Percentiles rank a stretch among this genome's conserved stretches.
phyloP scores from a whole-genome alignment of 2,888 invertebrate species.

The Drosophila ezoana region DNA sequence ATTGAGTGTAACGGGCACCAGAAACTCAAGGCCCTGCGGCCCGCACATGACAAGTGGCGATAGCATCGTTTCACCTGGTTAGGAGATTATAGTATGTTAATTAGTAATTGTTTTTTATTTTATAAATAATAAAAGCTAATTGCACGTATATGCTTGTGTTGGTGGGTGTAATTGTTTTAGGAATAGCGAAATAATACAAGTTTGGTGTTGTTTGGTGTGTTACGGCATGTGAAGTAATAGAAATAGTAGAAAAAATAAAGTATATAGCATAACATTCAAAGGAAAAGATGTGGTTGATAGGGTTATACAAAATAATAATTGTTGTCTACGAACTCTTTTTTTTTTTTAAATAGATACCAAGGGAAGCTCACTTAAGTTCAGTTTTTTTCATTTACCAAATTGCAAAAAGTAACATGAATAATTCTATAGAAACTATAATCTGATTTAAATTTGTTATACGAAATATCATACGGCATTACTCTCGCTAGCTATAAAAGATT shows the following conservation, averaged over 20 bases:
- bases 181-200: constrained; percentile 8
- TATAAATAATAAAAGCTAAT: not conserved
- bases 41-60: constrained; percentile 98
- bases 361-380: no score
- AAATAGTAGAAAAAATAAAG: not conserved
- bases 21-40: constrained; percentile 95
- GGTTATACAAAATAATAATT: not conserved
- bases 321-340: not conserved
- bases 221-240: constrained; percentile 13
- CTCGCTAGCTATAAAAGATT: no score
- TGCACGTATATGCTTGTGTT: constrained; percentile 35
- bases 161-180: constrained; percentile 29
- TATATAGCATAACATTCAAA: constrained; percentile 6
- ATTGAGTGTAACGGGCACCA: constrained; percentile 94
- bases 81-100: constrained; percentile 5
- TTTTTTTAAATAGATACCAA: no score
- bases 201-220: constrained; percentile 23
- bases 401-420: no score
- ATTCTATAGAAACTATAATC: no score
- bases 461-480: no score
- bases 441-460: no score
- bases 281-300: not conserved
- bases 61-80: constrained; percentile 95
- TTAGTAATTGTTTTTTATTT: constrained; percentile 5
- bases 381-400: no score